A percentile compares a stretch with the other conserved stretches of the same genome.
Conservation (phyloP, 2,113 vertebrate species). For the Carettochelys insculpta region DNA sequence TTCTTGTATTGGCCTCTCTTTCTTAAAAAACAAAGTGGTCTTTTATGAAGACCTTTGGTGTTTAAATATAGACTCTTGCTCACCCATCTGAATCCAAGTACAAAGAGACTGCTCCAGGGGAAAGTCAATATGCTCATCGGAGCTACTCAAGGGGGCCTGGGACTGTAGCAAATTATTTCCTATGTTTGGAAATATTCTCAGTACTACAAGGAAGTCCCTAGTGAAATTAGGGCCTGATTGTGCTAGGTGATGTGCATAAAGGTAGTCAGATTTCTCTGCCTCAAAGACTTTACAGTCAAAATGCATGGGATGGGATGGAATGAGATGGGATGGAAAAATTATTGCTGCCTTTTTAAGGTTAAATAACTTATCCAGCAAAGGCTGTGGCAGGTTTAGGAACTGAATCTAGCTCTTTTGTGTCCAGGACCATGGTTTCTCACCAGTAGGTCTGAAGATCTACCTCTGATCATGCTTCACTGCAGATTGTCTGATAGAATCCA, state of each 20-base stretch:
- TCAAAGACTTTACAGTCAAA: not conserved
- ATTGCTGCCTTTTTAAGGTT: not conserved
- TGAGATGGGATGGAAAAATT: not conserved
- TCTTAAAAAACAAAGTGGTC: not conserved
- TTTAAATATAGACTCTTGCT: not conserved
- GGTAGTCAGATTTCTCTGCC: not conserved
- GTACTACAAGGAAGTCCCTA: not conserved
- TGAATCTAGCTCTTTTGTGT: not conserved
- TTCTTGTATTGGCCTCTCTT: not conserved
- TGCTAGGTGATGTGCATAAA: not conserved
- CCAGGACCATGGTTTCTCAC: not conserved
- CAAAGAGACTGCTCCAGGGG: not conserved
- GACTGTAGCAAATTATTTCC: not conserved
- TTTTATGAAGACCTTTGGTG: not conserved
- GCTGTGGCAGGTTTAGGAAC: not conserved
- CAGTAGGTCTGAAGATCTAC: not conserved
- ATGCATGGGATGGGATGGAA: too few relatives aligned
- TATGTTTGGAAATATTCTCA: constrained; percentile 21
- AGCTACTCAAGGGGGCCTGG: not conserved
- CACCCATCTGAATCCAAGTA: not conserved
- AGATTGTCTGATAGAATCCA: not conserved
- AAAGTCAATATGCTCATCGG: not conserved
- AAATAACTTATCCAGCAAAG: not conserved
- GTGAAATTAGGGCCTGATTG: not conserved
- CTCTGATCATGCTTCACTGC: rapidly evolving